phyloP scores from a whole-genome alignment of 2,797 vertebrate species.

The Melanotaenia parkinsoni region DNA sequence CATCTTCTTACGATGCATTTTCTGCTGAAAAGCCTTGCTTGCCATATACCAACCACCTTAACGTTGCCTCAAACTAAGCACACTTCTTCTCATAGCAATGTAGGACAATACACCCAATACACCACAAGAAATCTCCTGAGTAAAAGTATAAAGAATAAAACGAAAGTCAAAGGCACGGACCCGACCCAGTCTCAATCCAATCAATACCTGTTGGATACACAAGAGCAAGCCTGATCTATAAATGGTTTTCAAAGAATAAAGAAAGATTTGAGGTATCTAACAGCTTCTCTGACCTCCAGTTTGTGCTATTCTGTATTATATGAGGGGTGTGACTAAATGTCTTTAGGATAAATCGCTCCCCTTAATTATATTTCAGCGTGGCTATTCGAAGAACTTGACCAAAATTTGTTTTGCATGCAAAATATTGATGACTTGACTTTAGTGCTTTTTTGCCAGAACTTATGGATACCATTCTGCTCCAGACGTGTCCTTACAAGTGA shows the following conservation, averaged over 20 bases:
- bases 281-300: too few relatives aligned
- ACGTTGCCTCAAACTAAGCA: not conserved
- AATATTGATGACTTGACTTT: too few relatives aligned
- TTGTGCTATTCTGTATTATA: too few relatives aligned
- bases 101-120: not conserved
- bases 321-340: too few relatives aligned
- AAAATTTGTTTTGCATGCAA: too few relatives aligned
- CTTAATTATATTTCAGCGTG: too few relatives aligned
- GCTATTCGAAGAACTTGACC: too few relatives aligned
- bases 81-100: not conserved
- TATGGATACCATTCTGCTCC: not conserved
- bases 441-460: not conserved
- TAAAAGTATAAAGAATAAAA: not conserved
- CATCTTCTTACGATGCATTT: too few relatives aligned
- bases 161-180: not conserved
- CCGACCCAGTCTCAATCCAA: not conserved
- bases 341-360: too few relatives aligned
- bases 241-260: too few relatives aligned
- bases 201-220: not conserved
- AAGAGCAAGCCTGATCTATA: not conserved
- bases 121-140: not conserved
- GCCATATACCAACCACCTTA: not conserved
- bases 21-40: not conserved
- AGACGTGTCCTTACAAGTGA: slow-evolving; percentile 5
- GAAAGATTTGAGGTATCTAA: too few relatives aligned